These are phyloP conservation scores for Guaruba guarouba DNA, from an alignment of 2,113 vertebrate species.

Conservation along the genomic window DNA sequence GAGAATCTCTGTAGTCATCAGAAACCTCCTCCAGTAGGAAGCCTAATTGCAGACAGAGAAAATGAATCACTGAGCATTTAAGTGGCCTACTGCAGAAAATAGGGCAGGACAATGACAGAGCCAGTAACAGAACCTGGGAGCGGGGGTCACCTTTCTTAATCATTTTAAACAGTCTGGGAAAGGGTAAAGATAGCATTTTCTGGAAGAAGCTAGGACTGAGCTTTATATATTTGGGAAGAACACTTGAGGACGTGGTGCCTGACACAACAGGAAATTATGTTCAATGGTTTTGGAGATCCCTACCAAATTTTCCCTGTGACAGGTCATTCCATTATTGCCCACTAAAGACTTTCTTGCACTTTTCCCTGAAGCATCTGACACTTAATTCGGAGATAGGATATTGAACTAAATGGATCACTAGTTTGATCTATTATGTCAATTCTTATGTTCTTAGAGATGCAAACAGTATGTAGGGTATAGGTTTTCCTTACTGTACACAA, in stretches of 20 bases:
- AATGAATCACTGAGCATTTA: background rate
- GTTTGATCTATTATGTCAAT: slow-evolving; percentile 38
- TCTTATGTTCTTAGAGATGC: background rate
- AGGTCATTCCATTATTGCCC: background rate
- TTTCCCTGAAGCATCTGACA: background rate
- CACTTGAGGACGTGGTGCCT: background rate
- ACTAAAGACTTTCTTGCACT: background rate
- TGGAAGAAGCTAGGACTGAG: background rate
- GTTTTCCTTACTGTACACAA: background rate
- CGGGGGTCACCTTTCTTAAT: background rate
- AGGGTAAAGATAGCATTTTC: background rate
- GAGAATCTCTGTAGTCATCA: background rate
- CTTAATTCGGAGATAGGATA: background rate
- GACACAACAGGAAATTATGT: slow-evolving; percentile 12
- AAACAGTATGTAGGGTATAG: background rate
- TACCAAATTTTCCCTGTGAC: slow-evolving; percentile 7
- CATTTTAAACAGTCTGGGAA: background rate
- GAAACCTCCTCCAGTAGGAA: background rate
- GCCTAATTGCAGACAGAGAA: background rate
- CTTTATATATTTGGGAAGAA: background rate
- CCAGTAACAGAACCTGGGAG: background rate
- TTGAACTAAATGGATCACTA: slow-evolving; percentile 32
- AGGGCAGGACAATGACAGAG: background rate
- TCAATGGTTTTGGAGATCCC: background rate
- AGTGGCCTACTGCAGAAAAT: background rate